Percentiles rank a stretch among this genome's conserved stretches.
phyloP scores from a whole-genome alignment of 64 coral and sea anemone genomes.

The Montipora capricornis region DNA sequence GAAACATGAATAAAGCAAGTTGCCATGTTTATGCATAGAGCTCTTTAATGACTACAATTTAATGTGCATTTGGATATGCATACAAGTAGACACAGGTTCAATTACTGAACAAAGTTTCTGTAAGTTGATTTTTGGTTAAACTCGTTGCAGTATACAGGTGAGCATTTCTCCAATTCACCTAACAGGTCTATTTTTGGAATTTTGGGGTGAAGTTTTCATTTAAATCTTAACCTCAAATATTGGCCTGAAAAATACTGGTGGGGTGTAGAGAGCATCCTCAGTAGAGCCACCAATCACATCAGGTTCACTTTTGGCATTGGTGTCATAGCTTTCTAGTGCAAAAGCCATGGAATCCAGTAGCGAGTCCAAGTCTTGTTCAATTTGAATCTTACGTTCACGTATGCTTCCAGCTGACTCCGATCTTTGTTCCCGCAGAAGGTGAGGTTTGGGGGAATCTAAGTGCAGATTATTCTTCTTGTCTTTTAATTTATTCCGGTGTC shows the following conservation, averaged over 20 bases:
- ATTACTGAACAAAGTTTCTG: too few relatives aligned
- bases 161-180: too few relatives aligned
- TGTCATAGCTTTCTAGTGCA: constrained; percentile 29
- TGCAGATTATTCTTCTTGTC: constrained; percentile 73
- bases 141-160: too few relatives aligned
- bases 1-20: too few relatives aligned
- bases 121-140: too few relatives aligned
- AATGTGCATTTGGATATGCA: not conserved
- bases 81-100: too few relatives aligned
- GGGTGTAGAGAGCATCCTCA: constrained; percentile 52
- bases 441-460: constrained; percentile 87
- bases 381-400: constrained; percentile 77
- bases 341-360: constrained; percentile 92
- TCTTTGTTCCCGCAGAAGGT: constrained; percentile 57
- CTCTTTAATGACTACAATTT: not conserved
- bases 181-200: too few relatives aligned
- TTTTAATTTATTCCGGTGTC: constrained; percentile 57
- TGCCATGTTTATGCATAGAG: not conserved
- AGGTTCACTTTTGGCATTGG: not conserved
- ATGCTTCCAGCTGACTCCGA: constrained; percentile 73
- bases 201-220: not conserved
- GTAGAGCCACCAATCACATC: constrained; percentile 8
- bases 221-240: constrained; percentile 97
- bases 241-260: constrained; percentile 87
- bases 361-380: constrained; percentile 91